A percentile compares a stretch with the other conserved stretches of the same genome.
Evolutionary conservation across 2,113 vertebrate species (phyloP).

Genomic region (Coreoperca whiteheadi): DNA sequence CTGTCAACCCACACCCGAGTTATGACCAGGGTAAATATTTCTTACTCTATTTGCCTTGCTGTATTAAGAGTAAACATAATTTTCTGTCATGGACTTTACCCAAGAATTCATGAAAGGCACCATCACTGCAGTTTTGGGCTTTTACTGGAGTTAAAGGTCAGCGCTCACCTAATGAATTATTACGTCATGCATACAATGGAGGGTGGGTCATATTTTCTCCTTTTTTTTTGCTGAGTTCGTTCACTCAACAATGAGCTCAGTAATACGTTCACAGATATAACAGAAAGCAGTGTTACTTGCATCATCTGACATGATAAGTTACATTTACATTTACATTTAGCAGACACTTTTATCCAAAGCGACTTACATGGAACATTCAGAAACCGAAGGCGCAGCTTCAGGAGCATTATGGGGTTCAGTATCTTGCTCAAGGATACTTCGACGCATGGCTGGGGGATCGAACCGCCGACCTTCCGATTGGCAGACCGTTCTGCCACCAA

Average conservation of each 20-base stretch:
- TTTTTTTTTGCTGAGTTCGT: slow-evolving; percentile 2
- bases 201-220: neutral
- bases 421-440: no score
- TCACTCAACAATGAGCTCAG: neutral
- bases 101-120: neutral
- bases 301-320: no score
- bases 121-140: slow-evolving; percentile 34
- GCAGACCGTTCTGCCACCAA: no score
- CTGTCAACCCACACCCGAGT: slow-evolving; percentile 19
- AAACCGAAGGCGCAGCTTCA: no score
- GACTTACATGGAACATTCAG: no score
- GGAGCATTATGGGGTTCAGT: no score
- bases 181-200: neutral
- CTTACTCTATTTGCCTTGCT: slow-evolving; percentile 4
- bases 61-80: slow-evolving; percentile 44
- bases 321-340: no score
- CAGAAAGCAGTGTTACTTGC: no score
- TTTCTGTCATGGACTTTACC: slow-evolving; percentile 1
- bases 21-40: slow-evolving; percentile 34
- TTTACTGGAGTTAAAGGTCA: slow-evolving; percentile 27
- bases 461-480: no score
- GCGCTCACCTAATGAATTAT: slow-evolving; percentile 17
- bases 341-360: no score
- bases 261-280: neutral
- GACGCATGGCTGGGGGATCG: no score